phyloP scores from a whole-genome alignment of 92 coral and sea anemone genomes.

The Palythoa heliodiscus region DNA sequence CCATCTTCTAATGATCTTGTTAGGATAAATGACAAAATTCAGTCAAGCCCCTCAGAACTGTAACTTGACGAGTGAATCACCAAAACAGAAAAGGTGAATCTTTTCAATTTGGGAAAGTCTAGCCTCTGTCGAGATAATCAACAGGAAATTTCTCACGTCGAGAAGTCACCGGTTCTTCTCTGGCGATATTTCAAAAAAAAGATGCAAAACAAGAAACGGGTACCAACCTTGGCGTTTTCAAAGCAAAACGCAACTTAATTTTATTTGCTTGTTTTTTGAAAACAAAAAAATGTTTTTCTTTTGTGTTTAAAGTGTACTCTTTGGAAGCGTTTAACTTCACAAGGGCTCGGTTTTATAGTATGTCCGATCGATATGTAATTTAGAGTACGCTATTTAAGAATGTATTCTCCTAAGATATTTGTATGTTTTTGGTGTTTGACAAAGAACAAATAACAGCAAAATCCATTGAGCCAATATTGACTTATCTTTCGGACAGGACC shows the following conservation, averaged over 20 bases:
- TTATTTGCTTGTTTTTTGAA: neutral
- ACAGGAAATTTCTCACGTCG: slow-evolving; percentile 26
- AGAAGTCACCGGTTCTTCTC: slow-evolving; percentile 33
- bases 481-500: neutral
- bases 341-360: neutral
- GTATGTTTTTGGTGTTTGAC: neutral
- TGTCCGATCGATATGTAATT: neutral
- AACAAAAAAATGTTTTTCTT: neutral
- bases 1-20: neutral
- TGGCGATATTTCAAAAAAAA: slow-evolving; percentile 27
- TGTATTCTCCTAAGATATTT: neutral
- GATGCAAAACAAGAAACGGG: slow-evolving; percentile 35
- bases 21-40: neutral
- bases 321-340: neutral
- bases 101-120: neutral
- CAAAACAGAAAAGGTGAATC: neutral
- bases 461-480: slow-evolving; percentile 12
- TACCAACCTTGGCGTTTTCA: slow-evolving; percentile 30
- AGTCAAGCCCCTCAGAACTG: neutral
- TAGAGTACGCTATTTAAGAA: neutral
- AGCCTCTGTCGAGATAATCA: neutral
- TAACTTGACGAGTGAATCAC: neutral
- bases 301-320: neutral
- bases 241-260: slow-evolving; percentile 35
- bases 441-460: slow-evolving; percentile 4